Evolutionary conservation across 2,113 vertebrate species (phyloP).

Genomic region (Bambusicola thoracicus): DNA sequence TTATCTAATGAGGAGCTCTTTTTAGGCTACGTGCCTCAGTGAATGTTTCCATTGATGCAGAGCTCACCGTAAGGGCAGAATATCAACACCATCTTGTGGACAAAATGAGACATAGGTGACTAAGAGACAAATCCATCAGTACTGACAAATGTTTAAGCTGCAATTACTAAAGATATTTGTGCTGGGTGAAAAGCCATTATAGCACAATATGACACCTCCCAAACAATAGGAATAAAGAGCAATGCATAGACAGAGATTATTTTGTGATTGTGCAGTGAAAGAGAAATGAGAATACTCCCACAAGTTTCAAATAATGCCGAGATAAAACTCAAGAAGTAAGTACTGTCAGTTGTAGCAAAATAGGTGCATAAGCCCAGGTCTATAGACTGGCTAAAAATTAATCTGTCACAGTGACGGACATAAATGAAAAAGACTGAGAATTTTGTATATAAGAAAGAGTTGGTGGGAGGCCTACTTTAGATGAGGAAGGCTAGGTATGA

Average conservation of each 20-base stretch:
- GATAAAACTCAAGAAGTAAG: background rate
- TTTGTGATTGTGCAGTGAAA: background rate
- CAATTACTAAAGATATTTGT: background rate
- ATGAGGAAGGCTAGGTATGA: background rate
- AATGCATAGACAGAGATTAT: background rate
- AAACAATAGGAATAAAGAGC: background rate
- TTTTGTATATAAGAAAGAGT: background rate
- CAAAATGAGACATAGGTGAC: background rate
- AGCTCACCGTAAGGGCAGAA: background rate
- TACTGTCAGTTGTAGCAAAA: background rate
- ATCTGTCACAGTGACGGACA: background rate
- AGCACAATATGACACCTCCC: background rate
- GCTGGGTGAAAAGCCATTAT: background rate
- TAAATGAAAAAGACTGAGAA: background rate
- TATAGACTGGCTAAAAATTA: background rate
- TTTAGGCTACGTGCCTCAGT: fast-evolving
- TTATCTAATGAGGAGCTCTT: background rate
- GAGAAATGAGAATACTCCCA: background rate
- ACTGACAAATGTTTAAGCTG: background rate
- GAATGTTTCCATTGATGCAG: background rate
- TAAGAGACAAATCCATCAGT: background rate
- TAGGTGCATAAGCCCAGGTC: background rate
- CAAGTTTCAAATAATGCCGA: background rate
- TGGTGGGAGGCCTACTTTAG: background rate
- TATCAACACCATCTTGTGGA: background rate